Evolutionary conservation across 1,140 invertebrate species (phyloP).

Genomic region (Drosophila sechellia): DNA sequence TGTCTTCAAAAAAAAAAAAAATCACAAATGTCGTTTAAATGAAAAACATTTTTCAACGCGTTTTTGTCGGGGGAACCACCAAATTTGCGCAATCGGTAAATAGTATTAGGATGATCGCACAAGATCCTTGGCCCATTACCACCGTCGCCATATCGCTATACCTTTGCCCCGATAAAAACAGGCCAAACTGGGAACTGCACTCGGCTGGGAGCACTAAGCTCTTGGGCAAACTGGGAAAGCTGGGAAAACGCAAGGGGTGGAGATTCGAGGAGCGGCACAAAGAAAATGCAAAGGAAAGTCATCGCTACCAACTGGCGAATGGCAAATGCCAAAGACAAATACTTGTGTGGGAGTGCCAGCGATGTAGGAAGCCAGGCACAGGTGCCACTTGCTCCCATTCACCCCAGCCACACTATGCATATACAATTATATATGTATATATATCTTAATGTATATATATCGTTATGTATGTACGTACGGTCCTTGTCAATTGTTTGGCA

Average conservation of each 20-base stretch:
- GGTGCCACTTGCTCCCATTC: slow-evolving; percentile 69
- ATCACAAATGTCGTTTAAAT: not conserved
- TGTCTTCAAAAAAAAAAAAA: not conserved
- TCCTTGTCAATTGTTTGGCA: slow-evolving; percentile 66
- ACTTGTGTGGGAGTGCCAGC: slow-evolving; percentile 19
- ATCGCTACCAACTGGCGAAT: slow-evolving; percentile 54
- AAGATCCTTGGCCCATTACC: not conserved
- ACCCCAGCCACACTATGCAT: slow-evolving; percentile 6
- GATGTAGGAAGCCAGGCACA: slow-evolving; percentile 29
- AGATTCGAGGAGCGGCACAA: slow-evolving; percentile 6
- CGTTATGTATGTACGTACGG: not conserved
- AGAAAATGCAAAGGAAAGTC: slow-evolving; percentile 30
- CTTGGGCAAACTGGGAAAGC: slow-evolving; percentile 31
- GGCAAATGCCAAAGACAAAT: slow-evolving; percentile 66
- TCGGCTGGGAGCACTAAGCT: slow-evolving; percentile 30
- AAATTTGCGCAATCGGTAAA: not conserved
- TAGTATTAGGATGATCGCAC: not conserved
- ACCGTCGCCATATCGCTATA: slow-evolving; percentile 17
- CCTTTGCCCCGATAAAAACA: slow-evolving; percentile 1
- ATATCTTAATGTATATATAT: not conserved
- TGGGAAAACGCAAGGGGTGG: not conserved
- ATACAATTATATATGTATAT: slow-evolving; percentile 1
- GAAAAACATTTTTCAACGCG: not conserved
- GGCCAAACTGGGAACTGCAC: slow-evolving; percentile 2
- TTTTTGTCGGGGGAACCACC: no score